Percentiles rank a stretch among this genome's conserved stretches.
phyloP scores from a whole-genome alignment of 2,888 invertebrate species.

The Drosophila seclusa region DNA sequence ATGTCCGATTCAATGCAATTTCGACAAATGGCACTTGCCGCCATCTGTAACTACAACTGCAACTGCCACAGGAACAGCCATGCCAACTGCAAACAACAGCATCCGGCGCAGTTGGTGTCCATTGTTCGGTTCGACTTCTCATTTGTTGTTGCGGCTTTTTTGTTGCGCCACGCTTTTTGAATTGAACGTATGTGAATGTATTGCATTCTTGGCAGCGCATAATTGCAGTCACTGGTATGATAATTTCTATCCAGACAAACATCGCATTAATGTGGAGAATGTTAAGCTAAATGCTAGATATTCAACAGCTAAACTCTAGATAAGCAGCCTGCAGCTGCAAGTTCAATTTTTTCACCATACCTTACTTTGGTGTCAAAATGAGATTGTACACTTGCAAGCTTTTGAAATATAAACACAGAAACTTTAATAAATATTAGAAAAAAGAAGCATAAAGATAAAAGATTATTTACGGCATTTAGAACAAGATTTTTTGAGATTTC shows the following conservation, averaged over 20 bases:
- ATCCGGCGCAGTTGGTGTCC: slow-evolving; percentile 41
- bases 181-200: slow-evolving; percentile 61
- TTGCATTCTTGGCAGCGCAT: slow-evolving; percentile 64
- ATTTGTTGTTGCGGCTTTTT: slow-evolving; percentile 51
- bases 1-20: slow-evolving; percentile 58
- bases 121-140: slow-evolving; percentile 42
- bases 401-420: neutral
- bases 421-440: neutral
- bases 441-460: neutral
- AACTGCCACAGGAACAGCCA: slow-evolving; percentile 2
- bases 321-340: neutral
- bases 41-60: slow-evolving; percentile 28
- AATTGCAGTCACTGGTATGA: slow-evolving; percentile 72
- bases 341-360: neutral
- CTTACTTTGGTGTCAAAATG: neutral
- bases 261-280: slow-evolving; percentile 61
- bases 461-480: neutral
- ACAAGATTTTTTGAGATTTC: neutral
- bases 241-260: slow-evolving; percentile 54
- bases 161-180: slow-evolving; percentile 40
- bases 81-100: slow-evolving; percentile 22
- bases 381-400: neutral
- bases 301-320: slow-evolving; percentile 6
- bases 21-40: slow-evolving; percentile 69
- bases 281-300: slow-evolving; percentile 44